phyloP scores from a whole-genome alignment of 2,888 invertebrate genomes.

The Troides oblongomaculatus region DNA sequence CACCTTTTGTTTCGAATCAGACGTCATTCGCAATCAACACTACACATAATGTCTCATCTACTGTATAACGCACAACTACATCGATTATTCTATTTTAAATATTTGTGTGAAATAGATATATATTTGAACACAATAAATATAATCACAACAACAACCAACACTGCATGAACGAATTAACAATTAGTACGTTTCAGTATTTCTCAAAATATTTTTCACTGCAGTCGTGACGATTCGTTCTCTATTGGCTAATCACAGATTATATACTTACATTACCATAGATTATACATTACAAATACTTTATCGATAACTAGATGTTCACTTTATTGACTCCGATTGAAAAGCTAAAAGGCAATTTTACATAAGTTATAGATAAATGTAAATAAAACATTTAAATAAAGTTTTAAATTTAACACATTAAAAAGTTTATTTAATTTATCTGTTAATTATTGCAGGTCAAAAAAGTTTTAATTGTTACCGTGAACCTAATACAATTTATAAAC shows the following conservation, averaged over 20 bases:
- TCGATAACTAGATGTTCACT: background rate
- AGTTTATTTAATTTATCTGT: background rate
- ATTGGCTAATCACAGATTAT: conserved; percentile 30
- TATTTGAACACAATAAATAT: conserved; percentile 13
- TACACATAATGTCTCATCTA: conserved; percentile 67
- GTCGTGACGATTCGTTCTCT: conserved; percentile 37
- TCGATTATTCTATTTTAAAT: conserved; percentile 41
- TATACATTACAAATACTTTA: background rate
- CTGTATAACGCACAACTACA: conserved; percentile 53
- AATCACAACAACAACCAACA: conserved; percentile 32
- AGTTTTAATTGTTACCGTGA: no score
- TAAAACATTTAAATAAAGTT: background rate
- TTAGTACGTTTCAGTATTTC: conserved; percentile 40
- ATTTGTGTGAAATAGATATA: conserved; percentile 14
- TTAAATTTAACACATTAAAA: background rate
- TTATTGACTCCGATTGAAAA: background rate
- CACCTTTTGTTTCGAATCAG: conserved; percentile 68
- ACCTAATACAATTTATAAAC: no score
- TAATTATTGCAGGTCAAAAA: background rate
- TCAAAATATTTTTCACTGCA: conserved; percentile 43
- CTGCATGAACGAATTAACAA: conserved; percentile 38
- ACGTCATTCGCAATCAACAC: conserved; percentile 76
- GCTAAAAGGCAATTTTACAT: background rate
- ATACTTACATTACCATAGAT: background rate
- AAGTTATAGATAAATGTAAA: background rate